A percentile compares a stretch with the other conserved stretches of the same genome.
phyloP scores from a whole-genome alignment of 2,797 vertebrate genomes.

The Periophthalmus magnuspinnatus region DNA sequence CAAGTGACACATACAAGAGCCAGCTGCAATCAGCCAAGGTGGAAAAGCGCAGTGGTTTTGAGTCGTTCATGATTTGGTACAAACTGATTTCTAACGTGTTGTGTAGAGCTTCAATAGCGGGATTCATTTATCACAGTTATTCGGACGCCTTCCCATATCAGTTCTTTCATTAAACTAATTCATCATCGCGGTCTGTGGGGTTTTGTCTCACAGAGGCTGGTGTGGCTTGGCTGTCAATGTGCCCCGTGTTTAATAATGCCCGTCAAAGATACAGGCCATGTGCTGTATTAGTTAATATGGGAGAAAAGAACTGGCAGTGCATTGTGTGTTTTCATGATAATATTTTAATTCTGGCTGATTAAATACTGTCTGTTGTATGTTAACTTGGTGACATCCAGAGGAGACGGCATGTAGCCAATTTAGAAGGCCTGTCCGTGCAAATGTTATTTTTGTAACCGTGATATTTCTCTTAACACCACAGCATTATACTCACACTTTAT shows the following conservation, averaged over 20 bases:
- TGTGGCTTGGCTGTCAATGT: constrained; percentile 4
- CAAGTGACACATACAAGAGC: neutral
- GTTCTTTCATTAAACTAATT: constrained; percentile 12
- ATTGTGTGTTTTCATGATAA: neutral
- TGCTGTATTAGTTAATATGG: neutral
- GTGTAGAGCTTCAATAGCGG: neutral
- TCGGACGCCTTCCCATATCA: constrained; percentile 12
- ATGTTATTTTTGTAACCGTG: neutral
- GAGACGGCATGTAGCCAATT: neutral
- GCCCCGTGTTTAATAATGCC: constrained; percentile 11
- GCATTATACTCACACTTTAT: too few species aligned
- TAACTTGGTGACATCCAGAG: neutral
- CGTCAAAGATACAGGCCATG: constrained; percentile 3
- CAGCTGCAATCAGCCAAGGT: neutral
- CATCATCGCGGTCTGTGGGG: constrained; percentile 10
- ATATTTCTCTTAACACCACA: neutral
- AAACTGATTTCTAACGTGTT: neutral
- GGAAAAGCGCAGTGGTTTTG: constrained; percentile 11
- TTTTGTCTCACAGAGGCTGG: neutral
- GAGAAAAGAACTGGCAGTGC: neutral
- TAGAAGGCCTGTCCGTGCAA: neutral
- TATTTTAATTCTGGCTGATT: neutral
- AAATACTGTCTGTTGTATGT: neutral
- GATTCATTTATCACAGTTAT: constrained; percentile 17
- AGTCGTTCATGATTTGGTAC: constrained; percentile 2